Evolutionary conservation across 2,113 vertebrate genomes (phyloP), one percentile per base, ranked within the genome.

Genomic region (Pollimyrus isidori): DNA sequence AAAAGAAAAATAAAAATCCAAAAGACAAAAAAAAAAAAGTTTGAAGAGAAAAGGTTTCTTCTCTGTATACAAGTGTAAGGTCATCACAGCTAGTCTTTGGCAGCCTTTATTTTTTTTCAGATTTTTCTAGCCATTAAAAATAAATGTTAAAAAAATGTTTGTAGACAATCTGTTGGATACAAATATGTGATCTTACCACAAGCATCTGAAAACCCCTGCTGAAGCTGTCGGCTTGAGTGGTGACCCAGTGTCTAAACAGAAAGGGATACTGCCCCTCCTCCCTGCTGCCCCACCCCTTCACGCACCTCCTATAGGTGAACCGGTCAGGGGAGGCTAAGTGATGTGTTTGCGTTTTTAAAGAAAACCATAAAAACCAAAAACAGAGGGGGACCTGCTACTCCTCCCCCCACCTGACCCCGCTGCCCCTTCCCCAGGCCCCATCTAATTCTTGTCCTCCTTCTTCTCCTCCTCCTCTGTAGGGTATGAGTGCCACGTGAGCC

Each of bases 401-500:
- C 19, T 13, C 65, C 7, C 62, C n/a, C 10, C 5, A 23, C 23
- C 58, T 46, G 26, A 48, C 87, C 50, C 49, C 56, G 13, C 65
- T 23, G 83, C 76, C 6, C 30, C 86, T 82, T 84, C 80, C 80
- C 13, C 49, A 62, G 45, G 89, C 26, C 83, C 50, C 19, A 17
- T 62, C 95, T 95, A 97, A 93, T 95, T 96, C 95, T 98, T 99
- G 93, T 98, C 97, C 83, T 99, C 97, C 69, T 99, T 99, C 95
- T 99, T 99, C 93, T 99, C 98, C 88, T 99, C 98, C 56, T 98
- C 98, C 93, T 99, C 98, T 0, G 97, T 97, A 87, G 98, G 98
- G 94, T 99, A 99, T 5, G 98, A 99, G 92, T 99, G 98, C 98
- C 98, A 99, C 90, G 97, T 99, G 92, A 99, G 95, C 80, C 98